A percentile compares a stretch with the other conserved stretches of the same genome.
Evolutionary conservation across 2,113 vertebrate genomes (phyloP).

Genomic region (Regulus satrapa): DNA sequence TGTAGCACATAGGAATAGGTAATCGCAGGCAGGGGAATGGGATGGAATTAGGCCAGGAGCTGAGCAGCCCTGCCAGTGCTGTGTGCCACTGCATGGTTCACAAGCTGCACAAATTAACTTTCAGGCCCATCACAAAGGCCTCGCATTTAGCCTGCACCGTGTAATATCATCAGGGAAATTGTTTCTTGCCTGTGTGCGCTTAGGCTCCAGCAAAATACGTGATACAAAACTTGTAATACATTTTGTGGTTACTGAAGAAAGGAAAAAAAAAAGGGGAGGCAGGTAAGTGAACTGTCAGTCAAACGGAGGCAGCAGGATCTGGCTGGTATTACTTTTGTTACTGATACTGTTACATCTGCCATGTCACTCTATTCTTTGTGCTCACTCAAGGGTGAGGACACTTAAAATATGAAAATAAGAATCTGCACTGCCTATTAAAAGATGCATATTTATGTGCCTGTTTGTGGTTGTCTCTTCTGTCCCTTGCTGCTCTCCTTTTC

Average conservation of each 20-base stretch:
- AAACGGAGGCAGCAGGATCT: neutral
- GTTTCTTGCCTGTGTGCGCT: conserved; percentile 3
- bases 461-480: neutral
- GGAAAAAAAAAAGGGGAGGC: neutral
- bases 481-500: neutral
- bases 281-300: conserved; percentile 39
- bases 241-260: conserved; percentile 15
- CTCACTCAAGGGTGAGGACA: conserved; percentile 5
- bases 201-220: neutral
- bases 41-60: neutral
- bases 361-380: neutral
- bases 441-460: neutral
- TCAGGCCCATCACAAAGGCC: neutral
- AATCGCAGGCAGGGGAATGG: neutral
- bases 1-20: neutral
- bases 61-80: neutral
- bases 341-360: neutral
- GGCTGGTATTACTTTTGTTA: neutral
- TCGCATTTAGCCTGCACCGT: neutral
- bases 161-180: conserved; percentile 36
- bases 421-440: conserved; percentile 8
- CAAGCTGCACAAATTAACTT: conserved; percentile 26
- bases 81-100: neutral
- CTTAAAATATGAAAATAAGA: conserved; percentile 25
- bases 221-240: neutral